phyloP scores from a whole-genome alignment of 2,113 vertebrate species.

The Tupaia tana region DNA sequence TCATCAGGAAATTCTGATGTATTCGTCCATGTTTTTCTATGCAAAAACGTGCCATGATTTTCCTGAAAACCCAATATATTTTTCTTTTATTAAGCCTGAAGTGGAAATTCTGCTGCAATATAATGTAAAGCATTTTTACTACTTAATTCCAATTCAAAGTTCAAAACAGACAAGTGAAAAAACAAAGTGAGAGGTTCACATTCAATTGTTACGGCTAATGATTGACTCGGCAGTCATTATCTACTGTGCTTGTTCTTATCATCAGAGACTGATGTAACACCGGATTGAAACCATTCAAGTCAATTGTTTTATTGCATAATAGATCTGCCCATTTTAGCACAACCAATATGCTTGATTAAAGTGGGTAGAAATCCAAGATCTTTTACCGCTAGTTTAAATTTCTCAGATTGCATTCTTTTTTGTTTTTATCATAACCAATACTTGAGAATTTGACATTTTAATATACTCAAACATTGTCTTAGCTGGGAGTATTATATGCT shows the following conservation, averaged over 20 bases:
- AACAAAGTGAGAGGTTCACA: background rate
- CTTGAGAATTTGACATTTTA: background rate
- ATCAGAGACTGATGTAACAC: constrained; percentile 4
- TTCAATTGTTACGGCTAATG: constrained; percentile 5
- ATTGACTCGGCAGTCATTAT: constrained; percentile 27
- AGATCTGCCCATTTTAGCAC: background rate
- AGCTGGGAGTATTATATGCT: background rate
- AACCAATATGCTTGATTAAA: background rate
- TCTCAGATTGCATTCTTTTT: background rate
- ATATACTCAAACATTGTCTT: constrained; percentile 3
- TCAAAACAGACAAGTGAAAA: background rate
- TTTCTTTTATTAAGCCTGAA: constrained; percentile 4
- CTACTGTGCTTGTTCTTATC: background rate
- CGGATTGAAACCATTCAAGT: background rate
- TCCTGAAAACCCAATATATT: background rate
- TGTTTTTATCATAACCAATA: background rate
- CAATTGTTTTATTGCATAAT: constrained; percentile 28
- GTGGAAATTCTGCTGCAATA: background rate
- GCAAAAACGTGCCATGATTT: too few species aligned
- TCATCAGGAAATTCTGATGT: too few species aligned
- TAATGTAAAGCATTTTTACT: background rate
- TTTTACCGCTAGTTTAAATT: background rate
- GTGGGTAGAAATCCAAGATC: constrained; percentile 13
- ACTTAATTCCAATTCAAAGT: constrained; percentile 20
- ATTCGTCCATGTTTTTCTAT: too few species aligned